phyloP scores from a whole-genome alignment of 2,888 invertebrate genomes.

The Thymelicus lineola region DNA sequence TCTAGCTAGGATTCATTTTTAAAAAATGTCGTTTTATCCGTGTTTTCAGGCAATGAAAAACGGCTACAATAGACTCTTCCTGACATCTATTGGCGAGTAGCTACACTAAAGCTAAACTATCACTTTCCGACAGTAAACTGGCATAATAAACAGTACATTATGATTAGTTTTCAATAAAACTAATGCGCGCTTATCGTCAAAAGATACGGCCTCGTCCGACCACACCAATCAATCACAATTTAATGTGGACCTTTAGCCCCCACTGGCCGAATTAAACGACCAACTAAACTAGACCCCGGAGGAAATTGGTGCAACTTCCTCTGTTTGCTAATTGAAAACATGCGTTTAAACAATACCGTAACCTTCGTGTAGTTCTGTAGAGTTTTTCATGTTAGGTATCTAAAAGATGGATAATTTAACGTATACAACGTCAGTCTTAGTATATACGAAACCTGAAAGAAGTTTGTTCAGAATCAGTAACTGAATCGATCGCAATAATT shows the following conservation, averaged over 20 bases:
- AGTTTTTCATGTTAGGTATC: no score
- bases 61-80: no score
- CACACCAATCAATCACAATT: constrained; percentile 77
- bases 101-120: background rate
- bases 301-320: constrained; percentile 28
- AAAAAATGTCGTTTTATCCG: no score
- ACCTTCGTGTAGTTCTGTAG: no score
- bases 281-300: constrained; percentile 31
- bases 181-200: constrained; percentile 68
- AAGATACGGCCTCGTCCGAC: constrained; percentile 66
- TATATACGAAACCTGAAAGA: no score
- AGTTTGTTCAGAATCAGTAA: no score
- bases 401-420: no score
- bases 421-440: no score
- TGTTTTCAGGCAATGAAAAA: no score
- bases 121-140: constrained; percentile 2
- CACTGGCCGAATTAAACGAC: constrained; percentile 46
- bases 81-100: no score
- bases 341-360: background rate
- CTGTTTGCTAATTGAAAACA: constrained; percentile 2
- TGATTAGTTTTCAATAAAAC: constrained; percentile 66
- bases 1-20: no score
- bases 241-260: constrained; percentile 65
- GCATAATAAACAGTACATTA: constrained; percentile 18
- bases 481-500: no score